Base-by-base conservation (phyloP, 2,888 invertebrate genomes). In the Pristionchus arcanus region DNA sequence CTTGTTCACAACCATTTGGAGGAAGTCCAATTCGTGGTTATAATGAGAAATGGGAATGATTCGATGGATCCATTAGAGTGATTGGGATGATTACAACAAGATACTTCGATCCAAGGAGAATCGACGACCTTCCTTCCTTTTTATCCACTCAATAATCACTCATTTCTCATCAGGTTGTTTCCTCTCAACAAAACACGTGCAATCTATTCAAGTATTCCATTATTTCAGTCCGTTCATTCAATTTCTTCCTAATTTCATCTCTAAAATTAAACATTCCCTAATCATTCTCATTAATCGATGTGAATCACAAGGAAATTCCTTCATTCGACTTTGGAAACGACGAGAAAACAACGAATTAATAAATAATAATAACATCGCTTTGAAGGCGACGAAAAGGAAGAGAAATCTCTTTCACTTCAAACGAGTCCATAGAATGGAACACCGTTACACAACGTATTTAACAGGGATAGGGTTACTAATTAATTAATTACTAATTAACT, bases 331-430 rank as follows among this genome's bases (percentile, higher is more conserved):
- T 77, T 77, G 25, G 77, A 49, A 77, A 5, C 77, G 28, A 42
- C 9, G 21, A 77, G 42, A 77, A 42, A 77, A 37, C 37, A 77
- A 42, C 42, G 59, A 49, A 37, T 25, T 42, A 77, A 77, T 42
- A 34, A 77, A 77, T 71, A 77, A 77, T 74, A 74, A 77, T 42
- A 77, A 21, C 77, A 77, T 77, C 77, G 77, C 77, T 77, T 77
- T 77, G 31, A 11, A 77, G 77, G 77, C 77, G 77, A 77, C 77
- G 77, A 77, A 74, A 31, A 1, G 42, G 4, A 34, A 77, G 42
- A 42, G 42, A 42, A 77, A 77, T 77, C 42, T 77, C 42, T 19
- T 21, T 77, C 77, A 25, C 37, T n/a, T 77, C 42, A 15, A 4
- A 55, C 55, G 34, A 53, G n/a, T 31, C 55, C 16, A 49, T 9